These are phyloP conservation scores for Crotalus tigris DNA, from an alignment of 2,113 vertebrate genomes.

Conservation along the genomic window DNA sequence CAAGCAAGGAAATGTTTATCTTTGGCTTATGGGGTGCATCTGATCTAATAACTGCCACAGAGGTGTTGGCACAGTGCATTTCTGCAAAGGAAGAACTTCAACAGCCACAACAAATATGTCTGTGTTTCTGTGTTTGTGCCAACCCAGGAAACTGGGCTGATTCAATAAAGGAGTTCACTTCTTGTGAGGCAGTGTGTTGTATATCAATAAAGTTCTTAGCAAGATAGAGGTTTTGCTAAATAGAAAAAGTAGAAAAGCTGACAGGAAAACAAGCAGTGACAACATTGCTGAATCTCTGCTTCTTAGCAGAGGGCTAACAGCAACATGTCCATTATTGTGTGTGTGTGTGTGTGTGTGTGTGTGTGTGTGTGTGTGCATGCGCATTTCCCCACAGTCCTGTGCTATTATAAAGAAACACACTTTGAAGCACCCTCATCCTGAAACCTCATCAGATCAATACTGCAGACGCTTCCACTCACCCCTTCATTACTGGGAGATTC, in stretches of 20 bases:
- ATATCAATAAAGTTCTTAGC: no score
- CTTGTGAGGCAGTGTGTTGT: no score
- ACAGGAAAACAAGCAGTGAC: no score
- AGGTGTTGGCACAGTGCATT: constrained; percentile 4
- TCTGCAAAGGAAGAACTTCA: constrained; percentile 20
- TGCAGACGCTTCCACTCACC: constrained; percentile 23
- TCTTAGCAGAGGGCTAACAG: no score
- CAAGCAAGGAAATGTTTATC: constrained; percentile 25
- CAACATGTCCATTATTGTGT: not conserved
- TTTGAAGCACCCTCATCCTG: constrained; percentile 38
- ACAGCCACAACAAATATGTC: not conserved
- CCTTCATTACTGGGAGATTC: constrained; percentile 56
- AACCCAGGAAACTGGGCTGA: no score
- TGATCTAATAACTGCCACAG: constrained; percentile 39
- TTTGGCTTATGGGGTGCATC: constrained; percentile 37
- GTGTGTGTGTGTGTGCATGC: not conserved
- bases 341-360: not conserved
- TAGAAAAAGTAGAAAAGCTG: no score
- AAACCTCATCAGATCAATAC: constrained; percentile 54
- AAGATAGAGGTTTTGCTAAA: no score
- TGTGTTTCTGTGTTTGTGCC: not conserved
- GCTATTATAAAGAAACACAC: constrained; percentile 40
- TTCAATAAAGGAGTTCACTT: no score
- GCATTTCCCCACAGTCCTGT: not conserved
- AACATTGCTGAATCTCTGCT: no score